phyloP scores from a whole-genome alignment of 2,888 invertebrate genomes.

The Drosophila incognita region DNA sequence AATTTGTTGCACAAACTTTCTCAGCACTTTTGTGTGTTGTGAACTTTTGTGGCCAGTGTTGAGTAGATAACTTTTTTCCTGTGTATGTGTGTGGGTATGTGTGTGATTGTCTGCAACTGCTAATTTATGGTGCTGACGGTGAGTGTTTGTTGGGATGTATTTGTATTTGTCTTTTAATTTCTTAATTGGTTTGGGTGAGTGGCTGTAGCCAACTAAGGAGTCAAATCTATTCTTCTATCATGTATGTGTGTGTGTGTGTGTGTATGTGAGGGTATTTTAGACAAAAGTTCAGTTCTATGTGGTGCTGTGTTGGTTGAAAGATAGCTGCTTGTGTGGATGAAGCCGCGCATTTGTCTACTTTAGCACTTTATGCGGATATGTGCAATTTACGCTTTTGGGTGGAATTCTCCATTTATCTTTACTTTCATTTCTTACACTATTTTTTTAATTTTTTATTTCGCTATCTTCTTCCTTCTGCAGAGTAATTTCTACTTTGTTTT shows the following conservation, averaged over 20 bases:
- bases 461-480: constrained; percentile 5
- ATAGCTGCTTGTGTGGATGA: constrained; percentile 16
- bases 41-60: constrained; percentile 76
- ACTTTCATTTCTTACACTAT: constrained; percentile 27
- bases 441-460: constrained; percentile 2
- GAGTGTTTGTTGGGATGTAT: constrained; percentile 37
- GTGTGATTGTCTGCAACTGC: constrained; percentile 44
- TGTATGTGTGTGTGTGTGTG: not conserved
- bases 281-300: constrained; percentile 34
- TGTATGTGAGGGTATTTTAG: constrained; percentile 18
- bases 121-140: constrained; percentile 55
- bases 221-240: constrained; percentile 24
- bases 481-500: constrained; percentile 19
- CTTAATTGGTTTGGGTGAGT: constrained; percentile 79
- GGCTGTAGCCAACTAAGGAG: constrained; percentile 39
- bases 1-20: constrained; percentile 76
- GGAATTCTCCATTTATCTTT: constrained; percentile 26
- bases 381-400: constrained; percentile 56
- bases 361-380: constrained; percentile 57
- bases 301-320: constrained; percentile 12
- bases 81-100: constrained; percentile 21
- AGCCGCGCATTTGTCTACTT: constrained; percentile 39
- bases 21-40: constrained; percentile 61
- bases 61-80: constrained; percentile 61
- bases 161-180: constrained; percentile 81